Evolutionary conservation across 2,113 vertebrate genomes (phyloP).

Genomic region (Paedocypris sp.): DNA sequence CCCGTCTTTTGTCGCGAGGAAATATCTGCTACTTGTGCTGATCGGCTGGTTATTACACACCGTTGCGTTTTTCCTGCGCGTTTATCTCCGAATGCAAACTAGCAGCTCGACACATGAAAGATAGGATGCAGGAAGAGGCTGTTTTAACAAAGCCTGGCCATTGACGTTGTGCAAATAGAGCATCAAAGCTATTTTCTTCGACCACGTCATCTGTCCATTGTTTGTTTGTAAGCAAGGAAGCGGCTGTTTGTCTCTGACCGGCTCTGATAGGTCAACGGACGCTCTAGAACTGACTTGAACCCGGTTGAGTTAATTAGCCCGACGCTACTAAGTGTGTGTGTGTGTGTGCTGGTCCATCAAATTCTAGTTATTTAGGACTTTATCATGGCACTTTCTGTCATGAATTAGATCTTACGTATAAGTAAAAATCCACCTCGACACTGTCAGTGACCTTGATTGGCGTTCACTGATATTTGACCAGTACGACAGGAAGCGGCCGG

Average conservation of each 20-base stretch:
- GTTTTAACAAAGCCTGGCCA: not conserved
- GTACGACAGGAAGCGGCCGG: conserved; percentile 24
- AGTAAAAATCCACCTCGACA: too few relatives aligned
- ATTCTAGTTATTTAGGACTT: too few relatives aligned
- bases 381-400: too few relatives aligned
- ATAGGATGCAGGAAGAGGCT: not conserved
- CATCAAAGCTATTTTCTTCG: not conserved
- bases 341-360: too few relatives aligned
- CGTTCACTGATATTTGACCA: conserved; percentile 15
- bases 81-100: not conserved
- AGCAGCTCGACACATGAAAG: not conserved
- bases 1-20: too few relatives aligned
- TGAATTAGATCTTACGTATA: too few relatives aligned
- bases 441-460: conserved; percentile 23
- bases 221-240: conserved; percentile 20
- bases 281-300: too few relatives aligned
- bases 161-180: not conserved
- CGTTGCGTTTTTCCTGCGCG: too few relatives aligned
- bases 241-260: not conserved
- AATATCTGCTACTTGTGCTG: too few relatives aligned
- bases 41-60: too few relatives aligned
- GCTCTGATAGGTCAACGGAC: not conserved
- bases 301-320: too few relatives aligned
- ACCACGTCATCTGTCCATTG: conserved; percentile 9
- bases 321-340: too few relatives aligned